Evolutionary conservation across 2,797 vertebrate species (phyloP), one percentile per base, ranked within the genome.

Genomic region (Tragopan temminckii): DNA sequence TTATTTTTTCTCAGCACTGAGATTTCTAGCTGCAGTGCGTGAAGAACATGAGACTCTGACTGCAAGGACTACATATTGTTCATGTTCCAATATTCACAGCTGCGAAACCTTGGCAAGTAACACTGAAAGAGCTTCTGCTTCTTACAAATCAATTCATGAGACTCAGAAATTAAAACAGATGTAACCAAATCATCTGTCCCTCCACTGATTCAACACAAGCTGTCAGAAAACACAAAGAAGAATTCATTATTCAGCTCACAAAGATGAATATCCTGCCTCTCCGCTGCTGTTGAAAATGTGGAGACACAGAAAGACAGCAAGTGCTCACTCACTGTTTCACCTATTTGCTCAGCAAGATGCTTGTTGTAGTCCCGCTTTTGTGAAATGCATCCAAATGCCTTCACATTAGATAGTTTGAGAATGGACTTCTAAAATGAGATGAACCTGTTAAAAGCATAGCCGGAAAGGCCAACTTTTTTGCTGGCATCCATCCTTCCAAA

Each of bases 11-110:
- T 29, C 61, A 75, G 72, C 36, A 36, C 70, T 66, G 59, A 89
- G 63, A 71, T 81, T 62, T 91, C 87, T 87, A 67, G 70, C 45
- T 84, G 79, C 11, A 38, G 84, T 38, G 66, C 2, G 3, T 87
- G 89, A 94, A 92, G 55, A 93, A 57, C 78, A 74, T 63, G 62
- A 88, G 85, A 92, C 70, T 84, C 33, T 2, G 29, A 85, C 69
- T 85, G 74, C 46, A 91, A 85, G 67, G 72, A 59, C 53, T 62
- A 48, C 45, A 63, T 81, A 68, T 29, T 72, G 64, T 93, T 91
- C 81, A 76, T 35, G 59, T 80, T 93, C 90, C 96, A 96, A 90
- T 62, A 67, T 71, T 40, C 72, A 69, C 97, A 95, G 95, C 96
- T 94, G 85, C 71, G 74, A 74, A 95, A 21, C 64, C 80, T 92